phyloP scores from a whole-genome alignment of 2,888 invertebrate genomes.

The Hemithea aestivaria region DNA sequence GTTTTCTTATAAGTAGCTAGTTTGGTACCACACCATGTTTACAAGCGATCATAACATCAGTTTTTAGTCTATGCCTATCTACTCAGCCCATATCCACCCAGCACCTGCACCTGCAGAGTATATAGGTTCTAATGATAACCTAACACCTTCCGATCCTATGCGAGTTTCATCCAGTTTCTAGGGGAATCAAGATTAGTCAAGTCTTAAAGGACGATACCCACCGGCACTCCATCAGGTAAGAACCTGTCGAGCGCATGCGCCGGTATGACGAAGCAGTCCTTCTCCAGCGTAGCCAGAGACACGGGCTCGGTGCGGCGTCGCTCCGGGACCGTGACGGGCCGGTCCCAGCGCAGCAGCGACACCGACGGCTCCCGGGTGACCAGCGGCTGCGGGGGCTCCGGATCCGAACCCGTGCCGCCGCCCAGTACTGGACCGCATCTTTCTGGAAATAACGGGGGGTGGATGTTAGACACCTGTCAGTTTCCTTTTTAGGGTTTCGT shows the following conservation, averaged over 20 bases:
- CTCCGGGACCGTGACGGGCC: conserved; percentile 53
- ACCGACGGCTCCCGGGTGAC: conserved; percentile 84
- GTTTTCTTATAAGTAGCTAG: too few relatives aligned
- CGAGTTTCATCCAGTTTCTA: too few relatives aligned
- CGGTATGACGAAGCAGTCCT: conserved; percentile 96
- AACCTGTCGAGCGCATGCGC: conserved; percentile 92
- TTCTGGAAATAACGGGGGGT: conserved; percentile 77
- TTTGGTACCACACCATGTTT: too few relatives aligned
- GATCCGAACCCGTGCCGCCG: conserved; percentile 80
- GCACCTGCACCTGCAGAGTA: too few relatives aligned
- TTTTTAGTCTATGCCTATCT: too few relatives aligned
- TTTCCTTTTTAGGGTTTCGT: too few relatives aligned
- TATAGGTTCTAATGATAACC: too few relatives aligned
- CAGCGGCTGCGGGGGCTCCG: conserved; percentile 85
- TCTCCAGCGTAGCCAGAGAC: conserved; percentile 89
- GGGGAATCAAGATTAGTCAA: too few relatives aligned
- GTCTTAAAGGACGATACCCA: conserved; percentile 48
- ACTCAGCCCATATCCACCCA: too few relatives aligned
- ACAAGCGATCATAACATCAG: too few relatives aligned
- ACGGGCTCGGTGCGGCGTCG: conserved; percentile 82
- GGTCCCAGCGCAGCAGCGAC: conserved; percentile 75
- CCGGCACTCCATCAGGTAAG: conserved; percentile 93
- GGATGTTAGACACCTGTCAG: too few relatives aligned
- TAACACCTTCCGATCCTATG: too few relatives aligned
- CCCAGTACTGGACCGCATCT: conserved; percentile 85